phyloP scores from a whole-genome alignment of 2,888 invertebrate species.

The Anthoptus insignis region DNA sequence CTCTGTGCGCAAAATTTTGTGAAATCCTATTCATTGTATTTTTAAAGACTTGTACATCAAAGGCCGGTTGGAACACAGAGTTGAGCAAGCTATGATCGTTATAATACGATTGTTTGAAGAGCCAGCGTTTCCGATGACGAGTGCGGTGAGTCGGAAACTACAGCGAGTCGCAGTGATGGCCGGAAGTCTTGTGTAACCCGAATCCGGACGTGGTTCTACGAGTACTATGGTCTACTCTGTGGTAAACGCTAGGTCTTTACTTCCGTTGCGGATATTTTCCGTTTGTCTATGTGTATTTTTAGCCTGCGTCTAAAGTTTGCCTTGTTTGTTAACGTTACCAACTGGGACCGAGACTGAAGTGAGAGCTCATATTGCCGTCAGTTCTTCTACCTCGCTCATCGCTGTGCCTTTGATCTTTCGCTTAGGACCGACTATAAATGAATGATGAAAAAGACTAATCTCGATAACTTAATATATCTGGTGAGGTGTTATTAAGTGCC shows the following conservation, averaged over 20 bases:
- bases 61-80: no score
- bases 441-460: no score
- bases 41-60: neutral
- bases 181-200: slow-evolving; percentile 22
- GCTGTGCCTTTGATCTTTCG: no score
- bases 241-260: neutral
- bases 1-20: neutral
- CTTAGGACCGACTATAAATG: no score
- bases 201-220: neutral
- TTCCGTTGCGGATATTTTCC: neutral
- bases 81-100: no score
- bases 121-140: slow-evolving; percentile 40
- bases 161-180: slow-evolving; percentile 48
- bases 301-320: no score
- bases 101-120: slow-evolving; percentile 43
- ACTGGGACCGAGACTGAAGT: no score
- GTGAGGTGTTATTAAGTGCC: no score
- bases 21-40: neutral
- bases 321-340: no score
- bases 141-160: slow-evolving; percentile 38
- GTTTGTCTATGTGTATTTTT: neutral
- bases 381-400: no score
- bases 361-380: no score
- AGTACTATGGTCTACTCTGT: neutral
- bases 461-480: no score